Percentiles rank a stretch among this genome's conserved stretches.
Evolutionary conservation across 2,888 invertebrate species (phyloP).

Genomic region (Malthinus seriepunctatus): DNA sequence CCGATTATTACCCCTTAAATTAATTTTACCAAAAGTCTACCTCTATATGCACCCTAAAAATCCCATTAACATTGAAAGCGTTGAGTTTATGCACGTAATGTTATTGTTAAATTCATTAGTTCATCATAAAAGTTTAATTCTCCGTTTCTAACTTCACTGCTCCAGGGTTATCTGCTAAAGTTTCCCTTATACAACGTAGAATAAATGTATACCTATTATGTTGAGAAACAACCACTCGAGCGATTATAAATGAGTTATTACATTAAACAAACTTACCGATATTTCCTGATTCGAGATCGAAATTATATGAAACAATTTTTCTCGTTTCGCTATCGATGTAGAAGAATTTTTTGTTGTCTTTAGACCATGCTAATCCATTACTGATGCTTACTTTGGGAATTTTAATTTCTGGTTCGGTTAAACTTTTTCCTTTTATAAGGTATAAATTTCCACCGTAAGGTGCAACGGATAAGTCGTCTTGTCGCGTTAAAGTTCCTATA

Average conservation of each 20-base stretch:
- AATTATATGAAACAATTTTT: constrained; percentile 69
- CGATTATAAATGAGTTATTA: background rate
- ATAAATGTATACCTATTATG: no score
- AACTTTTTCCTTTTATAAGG: constrained; percentile 29
- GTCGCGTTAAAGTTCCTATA: constrained; percentile 36
- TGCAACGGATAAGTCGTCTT: constrained; percentile 31
- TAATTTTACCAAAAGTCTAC: no score
- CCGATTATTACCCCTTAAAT: no score
- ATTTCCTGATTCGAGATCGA: constrained; percentile 58
- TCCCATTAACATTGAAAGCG: no score
- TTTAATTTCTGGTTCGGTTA: constrained; percentile 23
- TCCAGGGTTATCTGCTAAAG: no score
- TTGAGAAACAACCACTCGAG: background rate
- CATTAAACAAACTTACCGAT: constrained; percentile 42
- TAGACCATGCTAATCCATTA: constrained; percentile 76
- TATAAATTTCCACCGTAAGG: constrained; percentile 35
- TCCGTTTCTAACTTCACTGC: no score
- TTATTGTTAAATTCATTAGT: no score
- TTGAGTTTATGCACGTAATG: no score
- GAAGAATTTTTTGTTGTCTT: constrained; percentile 68
- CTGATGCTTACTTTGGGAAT: constrained; percentile 61
- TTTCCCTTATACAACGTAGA: no score
- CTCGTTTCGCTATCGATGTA: constrained; percentile 72
- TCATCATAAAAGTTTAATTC: no score
- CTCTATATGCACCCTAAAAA: no score